Base-by-base conservation (phyloP, 2,113 vertebrate species). In the Anas platyrhynchos region DNA sequence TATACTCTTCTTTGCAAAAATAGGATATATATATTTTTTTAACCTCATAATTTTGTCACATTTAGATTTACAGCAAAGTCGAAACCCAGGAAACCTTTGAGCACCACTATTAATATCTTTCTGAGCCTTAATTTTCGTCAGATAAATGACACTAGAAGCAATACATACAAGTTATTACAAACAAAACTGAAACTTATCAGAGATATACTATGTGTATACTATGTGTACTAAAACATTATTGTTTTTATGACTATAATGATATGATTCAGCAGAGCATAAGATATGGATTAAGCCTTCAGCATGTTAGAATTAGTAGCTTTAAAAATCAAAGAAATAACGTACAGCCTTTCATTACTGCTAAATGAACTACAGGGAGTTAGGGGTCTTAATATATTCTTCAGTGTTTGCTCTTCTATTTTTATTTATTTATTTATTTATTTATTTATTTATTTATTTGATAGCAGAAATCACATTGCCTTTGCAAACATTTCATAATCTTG, bases 231-330 rank as follows among this genome's bases (percentile, higher is more conserved):
- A 71, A 34, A 63, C 36, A 63, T 50, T 68, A 55, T 31, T 56
- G 3, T 21, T 89, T 32, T 38, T 38, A 56, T 34, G 6, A 65
- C 21, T 89, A 55, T 0, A 2, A 52, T 68, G 4, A 76, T 85
- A 85, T 36, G 0, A 66, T 61, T 80, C 38, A 44, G 14, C 27
- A 11, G 26, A 71, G 3, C 29, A 36, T 34, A 32, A 79, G 18
- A 23, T 31, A 38, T 0, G 0, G 41, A 54, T 68, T 68, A 68
- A 74, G 4, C 4, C 5, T 52, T 58, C n/a, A 82, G 75, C 52
- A 6, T 50, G 54, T 23, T 59, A 31, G 9, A 88, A 77, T 44
- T 66, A 74, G 7, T 26, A 7, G 59, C 69, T 81, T 85, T 34
- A 74, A 74, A 91, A 90, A 69, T n/a, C 13, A 23, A 65, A 82